These are phyloP conservation scores for Drosophila baimaii DNA, from an alignment of 1,140 invertebrate species.

Conservation along the genomic window DNA sequence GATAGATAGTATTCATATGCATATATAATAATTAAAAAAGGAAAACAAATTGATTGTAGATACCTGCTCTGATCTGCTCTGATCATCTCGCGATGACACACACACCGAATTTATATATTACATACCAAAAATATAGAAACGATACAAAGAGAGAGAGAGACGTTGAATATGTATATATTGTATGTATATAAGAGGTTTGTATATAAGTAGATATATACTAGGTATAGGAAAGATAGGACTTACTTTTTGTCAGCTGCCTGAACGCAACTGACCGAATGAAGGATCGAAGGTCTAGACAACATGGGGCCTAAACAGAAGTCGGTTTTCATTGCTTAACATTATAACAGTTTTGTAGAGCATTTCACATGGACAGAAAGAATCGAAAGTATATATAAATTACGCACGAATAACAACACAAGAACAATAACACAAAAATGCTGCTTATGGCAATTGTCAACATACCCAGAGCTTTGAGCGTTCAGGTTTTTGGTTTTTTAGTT, in stretches of 20 bases:
- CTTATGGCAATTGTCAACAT: slow-evolving; percentile 59
- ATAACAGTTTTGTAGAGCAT: slow-evolving; percentile 54
- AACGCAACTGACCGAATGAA: slow-evolving; percentile 50
- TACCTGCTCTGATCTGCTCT: slow-evolving; percentile 69
- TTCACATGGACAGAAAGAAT: slow-evolving; percentile 42
- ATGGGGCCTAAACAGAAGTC: slow-evolving; percentile 33
- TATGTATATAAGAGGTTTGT: slow-evolving; percentile 18
- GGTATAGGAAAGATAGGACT: slow-evolving; percentile 42
- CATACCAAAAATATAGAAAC: slow-evolving; percentile 53
- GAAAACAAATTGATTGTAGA: slow-evolving; percentile 65
- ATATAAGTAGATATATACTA: slow-evolving; percentile 40
- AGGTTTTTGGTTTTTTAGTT: slow-evolving; percentile 29
- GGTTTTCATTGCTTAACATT: slow-evolving; percentile 49
- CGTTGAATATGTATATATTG: slow-evolving; percentile 45
- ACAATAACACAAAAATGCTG: slow-evolving; percentile 49
- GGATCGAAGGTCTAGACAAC: slow-evolving; percentile 51
- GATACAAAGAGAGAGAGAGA: slow-evolving; percentile 35
- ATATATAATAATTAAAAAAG: slow-evolving; percentile 53
- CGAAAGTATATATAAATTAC: slow-evolving; percentile 54
- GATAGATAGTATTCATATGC: slow-evolving; percentile 52
- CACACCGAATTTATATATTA: slow-evolving; percentile 39
- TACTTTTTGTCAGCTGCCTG: slow-evolving; percentile 55
- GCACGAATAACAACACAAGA: slow-evolving; percentile 51
- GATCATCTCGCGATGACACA: slow-evolving; percentile 37
- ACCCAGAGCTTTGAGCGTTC: slow-evolving; percentile 51